These are phyloP conservation scores for Yponomeuta malinellus DNA, from an alignment of 2,888 invertebrate species.

Conservation along the genomic window DNA sequence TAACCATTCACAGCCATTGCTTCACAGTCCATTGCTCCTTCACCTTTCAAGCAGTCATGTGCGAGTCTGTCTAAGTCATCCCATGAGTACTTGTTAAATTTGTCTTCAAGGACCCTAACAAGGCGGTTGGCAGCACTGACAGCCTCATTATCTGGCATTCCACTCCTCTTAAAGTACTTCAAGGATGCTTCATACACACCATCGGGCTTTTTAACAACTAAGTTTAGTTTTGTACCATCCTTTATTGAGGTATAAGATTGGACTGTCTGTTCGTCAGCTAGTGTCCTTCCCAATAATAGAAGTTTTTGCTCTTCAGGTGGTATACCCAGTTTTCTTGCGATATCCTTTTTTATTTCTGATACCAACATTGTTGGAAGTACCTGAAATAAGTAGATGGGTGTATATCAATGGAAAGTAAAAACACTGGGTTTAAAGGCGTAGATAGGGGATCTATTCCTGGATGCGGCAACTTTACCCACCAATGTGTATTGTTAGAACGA, in stretches of 20 bases:
- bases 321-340: slow-evolving; percentile 78
- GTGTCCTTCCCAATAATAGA: slow-evolving; percentile 80
- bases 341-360: slow-evolving; percentile 80
- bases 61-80: slow-evolving; percentile 77
- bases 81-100: slow-evolving; percentile 72
- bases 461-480: too few relatives aligned
- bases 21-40: slow-evolving; percentile 23
- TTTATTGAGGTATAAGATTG: slow-evolving; percentile 82
- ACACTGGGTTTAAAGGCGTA: too few relatives aligned
- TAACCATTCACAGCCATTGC: background rate
- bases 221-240: slow-evolving; percentile 83
- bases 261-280: slow-evolving; percentile 82
- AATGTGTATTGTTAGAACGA: too few relatives aligned
- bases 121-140: slow-evolving; percentile 76
- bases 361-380: slow-evolving; percentile 76
- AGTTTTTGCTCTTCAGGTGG: slow-evolving; percentile 82
- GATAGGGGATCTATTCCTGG: too few relatives aligned
- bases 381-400: slow-evolving; percentile 36
- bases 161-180: slow-evolving; percentile 77
- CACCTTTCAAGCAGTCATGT: slow-evolving; percentile 44
- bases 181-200: slow-evolving; percentile 74
- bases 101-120: slow-evolving; percentile 69
- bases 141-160: slow-evolving; percentile 78
- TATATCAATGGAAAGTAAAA: background rate
- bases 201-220: slow-evolving; percentile 82